phyloP scores from a whole-genome alignment of 2,113 vertebrate species.

The Percina caprodes region DNA sequence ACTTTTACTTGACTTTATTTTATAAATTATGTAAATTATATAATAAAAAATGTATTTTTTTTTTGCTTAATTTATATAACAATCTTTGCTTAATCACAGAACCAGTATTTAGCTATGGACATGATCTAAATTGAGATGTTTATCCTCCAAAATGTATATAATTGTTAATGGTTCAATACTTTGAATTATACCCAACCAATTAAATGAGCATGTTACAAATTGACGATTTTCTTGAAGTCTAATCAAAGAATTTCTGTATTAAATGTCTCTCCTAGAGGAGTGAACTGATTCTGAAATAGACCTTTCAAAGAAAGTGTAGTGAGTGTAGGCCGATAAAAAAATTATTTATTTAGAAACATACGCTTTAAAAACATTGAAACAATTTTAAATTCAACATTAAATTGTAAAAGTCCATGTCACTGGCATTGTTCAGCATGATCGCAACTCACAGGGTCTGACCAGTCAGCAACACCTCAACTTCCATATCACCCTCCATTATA shows the following conservation, averaged over 20 bases:
- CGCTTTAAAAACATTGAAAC: conserved; percentile 50
- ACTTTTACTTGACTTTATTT: neutral
- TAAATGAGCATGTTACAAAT: neutral
- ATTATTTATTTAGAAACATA: conserved; percentile 68
- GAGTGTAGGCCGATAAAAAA: conserved; percentile 29
- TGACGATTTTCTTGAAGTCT: neutral
- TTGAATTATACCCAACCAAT: neutral
- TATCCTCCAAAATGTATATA: neutral
- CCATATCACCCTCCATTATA: neutral
- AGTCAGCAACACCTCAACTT: neutral
- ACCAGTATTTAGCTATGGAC: neutral
- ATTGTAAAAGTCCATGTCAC: conserved; percentile 49
- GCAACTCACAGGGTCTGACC: neutral
- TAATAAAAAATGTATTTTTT: too few species aligned
- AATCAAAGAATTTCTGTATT: neutral
- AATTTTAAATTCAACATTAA: conserved; percentile 24
- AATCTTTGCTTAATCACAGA: neutral
- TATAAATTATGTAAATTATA: neutral
- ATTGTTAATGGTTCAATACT: neutral
- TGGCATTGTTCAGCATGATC: neutral
- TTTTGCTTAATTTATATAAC: neutral
- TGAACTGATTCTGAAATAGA: neutral
- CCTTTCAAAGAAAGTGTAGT: neutral
- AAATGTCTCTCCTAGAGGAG: neutral
- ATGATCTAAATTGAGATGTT: neutral